Percentiles rank a stretch among this genome's conserved stretches.
Evolutionary conservation across 2,797 vertebrate species (phyloP).

Genomic region (Acestrorhynchus altus): DNA sequence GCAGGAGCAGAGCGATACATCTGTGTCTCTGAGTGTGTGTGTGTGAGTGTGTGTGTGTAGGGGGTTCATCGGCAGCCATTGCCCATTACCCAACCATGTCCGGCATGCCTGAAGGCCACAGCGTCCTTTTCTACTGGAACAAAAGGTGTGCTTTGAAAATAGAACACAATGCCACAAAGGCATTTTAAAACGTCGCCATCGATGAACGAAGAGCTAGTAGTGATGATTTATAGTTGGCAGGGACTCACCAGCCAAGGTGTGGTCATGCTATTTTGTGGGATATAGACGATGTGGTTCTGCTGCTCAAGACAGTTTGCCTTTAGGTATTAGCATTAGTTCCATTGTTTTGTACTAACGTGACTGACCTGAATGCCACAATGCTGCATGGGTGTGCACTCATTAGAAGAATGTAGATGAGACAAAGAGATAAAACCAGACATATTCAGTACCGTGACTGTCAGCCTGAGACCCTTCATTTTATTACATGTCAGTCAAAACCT

Average conservation of each 20-base stretch:
- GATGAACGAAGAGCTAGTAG: conserved; percentile 58
- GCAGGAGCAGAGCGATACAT: conserved; percentile 2
- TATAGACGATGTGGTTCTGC: conserved; percentile 49
- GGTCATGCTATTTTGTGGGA: conserved; percentile 33
- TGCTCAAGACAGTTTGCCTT: conserved; percentile 24
- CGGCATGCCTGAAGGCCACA: conserved; percentile 70
- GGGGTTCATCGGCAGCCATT: conserved; percentile 19
- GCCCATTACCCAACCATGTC: conserved; percentile 60
- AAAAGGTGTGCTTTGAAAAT: conserved; percentile 71
- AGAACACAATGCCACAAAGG: conserved; percentile 73
- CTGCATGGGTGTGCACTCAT: no score
- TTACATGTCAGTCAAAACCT: no score
- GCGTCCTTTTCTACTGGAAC: conserved; percentile 53
- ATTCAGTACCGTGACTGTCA: no score
- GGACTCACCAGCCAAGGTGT: conserved; percentile 20
- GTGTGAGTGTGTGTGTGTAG: conserved; percentile 39
- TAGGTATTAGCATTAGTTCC: conserved; percentile 13
- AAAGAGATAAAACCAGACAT: no score
- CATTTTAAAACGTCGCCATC: conserved; percentile 61
- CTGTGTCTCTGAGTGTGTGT: neutral
- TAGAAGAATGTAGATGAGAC: no score
- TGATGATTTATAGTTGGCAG: conserved; percentile 51
- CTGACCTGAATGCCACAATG: conserved; percentile 8
- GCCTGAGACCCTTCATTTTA: no score
- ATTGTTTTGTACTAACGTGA: conserved; percentile 10